Evolutionary conservation across 1,140 invertebrate species (phyloP), one percentile per base, ranked within the genome.

Genomic region (Drosophila equinoxialis): DNA sequence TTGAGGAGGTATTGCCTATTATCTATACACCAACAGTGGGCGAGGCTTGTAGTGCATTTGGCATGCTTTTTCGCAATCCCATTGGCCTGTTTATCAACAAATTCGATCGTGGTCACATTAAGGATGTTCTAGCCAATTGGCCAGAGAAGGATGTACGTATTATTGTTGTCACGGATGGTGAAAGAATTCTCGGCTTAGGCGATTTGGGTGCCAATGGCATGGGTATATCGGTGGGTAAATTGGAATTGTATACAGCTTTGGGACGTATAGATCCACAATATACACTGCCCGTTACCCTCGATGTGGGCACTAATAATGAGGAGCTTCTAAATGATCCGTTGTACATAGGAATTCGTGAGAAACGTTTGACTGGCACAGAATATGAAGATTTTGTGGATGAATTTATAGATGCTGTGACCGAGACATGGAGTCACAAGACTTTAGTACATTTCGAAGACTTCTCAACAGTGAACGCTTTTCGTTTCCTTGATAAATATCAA

Each of bases 311-410:
- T 0, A 98, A 99, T 91, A 98, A 65, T 93, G 97, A 94, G 93
- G 2, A 93, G 62, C 67, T 99, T 26, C 92, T 98, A 3, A 95
- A 98, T 64, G 98, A 99, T 93, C 97, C 97, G 0, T 93, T 98
- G 26, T 99, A 99, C 93, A 98, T 99, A 92, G 99, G 99, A 0
- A 93, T 98, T 26, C 94, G 95, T 7, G 96, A 98, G 69, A 95
- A 94, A 64, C 94, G 99, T 58, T 94, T 98, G 0, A 95, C 94
- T 8, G 99, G 98, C 3, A 74, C 93, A 39, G 94, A 95, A 71
- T 99, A 99, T 92, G 98, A 99, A 89, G 96, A 96, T 4, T 96
- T 99, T 65, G 93, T 99, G 42, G 98, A 99, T 23, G 99, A 99
- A 93, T 99, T 99, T 91, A 99, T 99, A 98, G 90, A 95, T 55